phyloP scores from a whole-genome alignment of 2,113 vertebrate species.

The Amazona vittata region DNA sequence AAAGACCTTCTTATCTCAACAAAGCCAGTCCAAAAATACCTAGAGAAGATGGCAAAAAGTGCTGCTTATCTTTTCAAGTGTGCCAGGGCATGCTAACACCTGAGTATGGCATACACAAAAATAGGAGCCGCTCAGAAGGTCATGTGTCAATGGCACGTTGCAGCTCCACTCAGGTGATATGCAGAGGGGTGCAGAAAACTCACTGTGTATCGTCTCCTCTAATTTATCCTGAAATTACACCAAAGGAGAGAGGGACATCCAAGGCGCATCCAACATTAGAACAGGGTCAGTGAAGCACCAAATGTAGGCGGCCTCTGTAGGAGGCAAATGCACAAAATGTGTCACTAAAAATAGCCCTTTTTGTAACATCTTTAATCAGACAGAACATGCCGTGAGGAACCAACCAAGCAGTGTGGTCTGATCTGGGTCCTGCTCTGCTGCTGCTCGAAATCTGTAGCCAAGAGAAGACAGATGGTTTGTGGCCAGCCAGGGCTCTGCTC shows the following conservation, averaged over 20 bases:
- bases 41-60: background rate
- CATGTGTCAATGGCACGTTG: background rate
- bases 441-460: background rate
- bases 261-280: background rate
- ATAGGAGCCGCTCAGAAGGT: background rate
- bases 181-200: background rate
- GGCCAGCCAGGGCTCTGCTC: background rate
- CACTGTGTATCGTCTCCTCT: accelerated
- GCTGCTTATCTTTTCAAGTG: background rate
- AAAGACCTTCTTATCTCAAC: background rate
- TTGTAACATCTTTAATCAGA: background rate
- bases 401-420: background rate
- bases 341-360: background rate
- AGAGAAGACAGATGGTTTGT: background rate
- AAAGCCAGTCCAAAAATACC: background rate
- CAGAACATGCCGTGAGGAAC: background rate
- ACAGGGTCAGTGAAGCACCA: background rate
- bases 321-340: background rate
- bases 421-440: background rate
- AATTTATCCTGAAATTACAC: background rate
- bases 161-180: background rate
- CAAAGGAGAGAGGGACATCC: background rate
- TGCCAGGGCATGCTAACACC: background rate
- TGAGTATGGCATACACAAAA: accelerated
- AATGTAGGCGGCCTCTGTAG: background rate